Base-by-base conservation (phyloP, 2,113 vertebrate species). In the Scopus umbretta region DNA sequence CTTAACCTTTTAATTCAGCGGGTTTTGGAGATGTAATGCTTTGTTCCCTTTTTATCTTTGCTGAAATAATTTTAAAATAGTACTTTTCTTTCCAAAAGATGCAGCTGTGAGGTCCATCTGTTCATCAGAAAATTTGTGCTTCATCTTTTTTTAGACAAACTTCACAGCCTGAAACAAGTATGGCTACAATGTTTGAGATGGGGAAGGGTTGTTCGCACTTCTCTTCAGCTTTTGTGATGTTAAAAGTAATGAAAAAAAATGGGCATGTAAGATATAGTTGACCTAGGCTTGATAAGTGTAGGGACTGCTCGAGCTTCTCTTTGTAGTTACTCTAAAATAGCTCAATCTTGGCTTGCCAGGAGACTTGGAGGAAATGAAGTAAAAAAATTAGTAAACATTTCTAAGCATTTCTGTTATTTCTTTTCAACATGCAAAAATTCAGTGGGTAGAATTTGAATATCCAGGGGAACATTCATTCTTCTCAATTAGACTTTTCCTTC, bases 81-180 rank as follows among this genome's bases (percentile, higher is more conserved):
- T 87, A 49, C 26, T 66, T 66, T 84, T 83, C 71, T 89, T 79
- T 76, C 55, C 71, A 81, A 49, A 95, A 91, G 85, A 94, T 95
- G 94, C 92, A 96, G 92, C 90, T 95, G 93, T 93, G 81, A 86
- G 43, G 87, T 94, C 96, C 93, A 96, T 96, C 96, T 96, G 87
- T 96, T 96, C 85, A 20, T 80, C 66, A 80, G 71, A 93, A 91
- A 91, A 94, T 58, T 80, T 81, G 22, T 82, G 49, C 45, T 95
- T 91, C 66, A 6, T 90, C 93, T 93, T 96, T 96, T 92, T 96
- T 91, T 87, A 90, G 93, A 76, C 66, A 82, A 56, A 53, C 90
- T 82, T 91, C 3, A n/a, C 61, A 80, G 87, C 73, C 91, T 68
- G 70, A 61, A 84, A 81, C 80, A 75, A 80, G 52, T 43, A 36